Evolutionary conservation across 2,113 vertebrate genomes (phyloP).

Genomic region (Cryptotis parvus): DNA sequence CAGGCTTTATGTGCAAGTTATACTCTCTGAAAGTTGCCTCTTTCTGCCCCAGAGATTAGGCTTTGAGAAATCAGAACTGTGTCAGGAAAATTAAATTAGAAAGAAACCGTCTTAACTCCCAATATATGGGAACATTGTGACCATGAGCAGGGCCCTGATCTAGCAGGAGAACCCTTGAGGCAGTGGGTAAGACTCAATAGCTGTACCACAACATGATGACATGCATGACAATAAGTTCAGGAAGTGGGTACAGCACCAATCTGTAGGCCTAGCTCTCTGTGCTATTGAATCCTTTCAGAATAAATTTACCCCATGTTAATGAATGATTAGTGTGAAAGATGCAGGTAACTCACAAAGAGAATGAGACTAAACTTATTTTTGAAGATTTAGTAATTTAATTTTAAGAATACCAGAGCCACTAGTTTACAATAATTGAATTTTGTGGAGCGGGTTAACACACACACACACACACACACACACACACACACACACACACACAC

Average conservation of each 20-base stretch:
- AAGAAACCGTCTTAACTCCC: background rate
- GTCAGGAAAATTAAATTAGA: background rate
- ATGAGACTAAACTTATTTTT: background rate
- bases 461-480: background rate
- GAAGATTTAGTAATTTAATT: background rate
- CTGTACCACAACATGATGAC: too few species aligned
- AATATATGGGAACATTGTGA: background rate
- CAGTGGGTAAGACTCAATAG: background rate
- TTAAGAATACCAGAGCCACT: background rate
- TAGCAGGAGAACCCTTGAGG: background rate
- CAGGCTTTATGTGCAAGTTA: background rate
- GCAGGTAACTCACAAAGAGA: background rate
- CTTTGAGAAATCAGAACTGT: background rate
- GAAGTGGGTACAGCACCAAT: fast-evolving
- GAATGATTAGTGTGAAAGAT: background rate
- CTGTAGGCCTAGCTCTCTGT: background rate
- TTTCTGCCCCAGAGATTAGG: background rate
- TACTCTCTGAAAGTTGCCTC: background rate
- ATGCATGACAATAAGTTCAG: background rate
- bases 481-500: background rate
- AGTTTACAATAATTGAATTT: background rate
- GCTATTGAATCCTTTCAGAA: background rate
- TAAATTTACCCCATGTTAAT: background rate
- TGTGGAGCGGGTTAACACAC: background rate
- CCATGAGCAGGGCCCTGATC: background rate